Evolutionary conservation across 2,888 invertebrate species (phyloP), one percentile per base, ranked within the genome.

Genomic region (Synanthedon andrenaeformis): DNA sequence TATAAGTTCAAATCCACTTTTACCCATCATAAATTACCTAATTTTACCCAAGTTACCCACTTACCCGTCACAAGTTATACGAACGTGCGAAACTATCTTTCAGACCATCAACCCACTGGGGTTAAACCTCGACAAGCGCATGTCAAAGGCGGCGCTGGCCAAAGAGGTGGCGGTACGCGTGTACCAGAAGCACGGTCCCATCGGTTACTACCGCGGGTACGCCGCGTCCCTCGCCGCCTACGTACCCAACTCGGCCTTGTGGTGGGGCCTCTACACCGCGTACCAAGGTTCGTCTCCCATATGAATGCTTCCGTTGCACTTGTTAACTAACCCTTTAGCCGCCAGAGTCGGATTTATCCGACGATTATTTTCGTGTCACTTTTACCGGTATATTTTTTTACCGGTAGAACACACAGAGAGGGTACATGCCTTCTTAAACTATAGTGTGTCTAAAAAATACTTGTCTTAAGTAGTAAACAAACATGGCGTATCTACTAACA

Each of bases 211-310:
- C 79, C 88, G 97, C 56, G 98, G 98, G 0, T 99, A 98, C 74
- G 89, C 93, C 28, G 96, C 98, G 0, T 98, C 98, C 35, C 82
- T 99, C 11, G 93, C 94, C 62, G 94, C 97, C 0, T 98, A 97
- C 76, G 97, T 97, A 51, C 98, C 98, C 12, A 98, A 97, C 79
- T 97, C 96, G 14, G 98, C 97, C n/a, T 89, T 98, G 51, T 98
- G 98, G 98, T 99, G 98, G 98, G 94, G 92, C 17, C 93, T 97
- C 66, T 98, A 98, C 78, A 96, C 96, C 60, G 88, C 94, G 49
- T 98, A 97, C 79, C 96, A 97, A 91, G 96, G 97, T 97, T 78
- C 61, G 45, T 45, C 13, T 45, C 35, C 35, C 10, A 3, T 23
- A 4, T 4, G 23, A 23, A 17, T 2, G 17, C 17, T 23, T 4